Base-by-base conservation (phyloP, 2,113 vertebrate species). In the Xiphophorus maculatus region DNA sequence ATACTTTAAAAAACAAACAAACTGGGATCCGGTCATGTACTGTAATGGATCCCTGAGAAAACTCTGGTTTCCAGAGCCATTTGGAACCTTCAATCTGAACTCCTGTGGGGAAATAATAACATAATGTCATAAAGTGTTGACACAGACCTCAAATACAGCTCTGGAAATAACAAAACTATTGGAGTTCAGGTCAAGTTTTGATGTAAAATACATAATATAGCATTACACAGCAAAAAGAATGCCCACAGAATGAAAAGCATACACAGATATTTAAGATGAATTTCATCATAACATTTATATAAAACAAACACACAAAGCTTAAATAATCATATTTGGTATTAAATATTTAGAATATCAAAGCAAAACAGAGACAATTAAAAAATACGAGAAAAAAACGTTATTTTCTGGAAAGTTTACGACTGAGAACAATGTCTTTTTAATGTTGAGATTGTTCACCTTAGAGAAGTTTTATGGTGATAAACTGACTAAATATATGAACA, bases 31-130 rank as follows among this genome's bases (percentile, higher is more conserved):
- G 11, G 70, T 58, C 70, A 15, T 68, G 60, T 48, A 22, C 73
- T 87, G 87, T 79, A 79, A 81, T 29, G 73, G 81, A 85, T 88
- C 83, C 87, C 42, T 90, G 90, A 87, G 90, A 91, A 91, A 89
- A 75, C 71, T 80, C 14, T 30, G 42, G 37, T 77, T 80, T 72
- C 74, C 54, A 5, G 42, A 63, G 29, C 29, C 25, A 76, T 70
- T 5, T 61, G 82, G 80, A 70, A 78, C 69, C 30, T 74, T 84
- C 14, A 63, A 72, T 82, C 79, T 77, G 84, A 89, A 87, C 44
- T 14, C 13, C 77, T 68, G 28, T 32, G 54, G 33, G 71, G 64
- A 82, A 83, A 89, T 82, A 79, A 68, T 76, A 78, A 87, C 82
- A 78, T 29, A 81, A 66, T 74, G 80, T 84, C 79, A 78, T n/a